Evolutionary conservation across 2,888 invertebrate species (phyloP).

Genomic region (Caenorhabditis sp.): DNA sequence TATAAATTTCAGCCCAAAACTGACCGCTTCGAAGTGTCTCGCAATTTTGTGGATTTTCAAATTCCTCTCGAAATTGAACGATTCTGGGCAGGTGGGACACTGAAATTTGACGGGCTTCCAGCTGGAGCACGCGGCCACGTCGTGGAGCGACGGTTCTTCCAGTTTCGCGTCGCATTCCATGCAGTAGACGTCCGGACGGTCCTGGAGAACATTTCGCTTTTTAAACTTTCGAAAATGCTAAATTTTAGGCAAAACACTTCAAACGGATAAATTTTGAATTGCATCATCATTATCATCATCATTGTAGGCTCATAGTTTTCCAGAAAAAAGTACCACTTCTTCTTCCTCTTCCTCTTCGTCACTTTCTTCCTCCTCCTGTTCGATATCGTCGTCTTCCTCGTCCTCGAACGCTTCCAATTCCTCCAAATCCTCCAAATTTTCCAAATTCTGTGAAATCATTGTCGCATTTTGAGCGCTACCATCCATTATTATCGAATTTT

Average conservation of each 20-base stretch:
- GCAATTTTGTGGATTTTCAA: conserved; percentile 37
- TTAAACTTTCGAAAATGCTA: no score
- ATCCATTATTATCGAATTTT: not conserved
- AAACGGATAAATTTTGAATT: no score
- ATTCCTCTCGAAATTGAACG: conserved; percentile 50
- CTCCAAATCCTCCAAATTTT: not conserved
- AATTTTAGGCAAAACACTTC: no score
- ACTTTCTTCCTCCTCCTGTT: not conserved
- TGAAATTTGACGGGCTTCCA: not conserved
- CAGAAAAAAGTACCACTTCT: not conserved
- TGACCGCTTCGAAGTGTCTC: conserved; percentile 15
- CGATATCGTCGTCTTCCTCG: conserved; percentile 2
- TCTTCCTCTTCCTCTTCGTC: conserved; percentile 5
- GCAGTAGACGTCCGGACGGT: conserved; percentile 37
- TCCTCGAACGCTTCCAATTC: not conserved
- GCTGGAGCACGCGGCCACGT: conserved; percentile 1
- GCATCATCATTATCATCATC: no score
- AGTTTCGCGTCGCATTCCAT: conserved; percentile 38
- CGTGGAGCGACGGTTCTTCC: conserved; percentile 5
- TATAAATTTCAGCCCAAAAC: not conserved
- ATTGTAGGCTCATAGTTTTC: no score
- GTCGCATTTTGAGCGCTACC: not conserved
- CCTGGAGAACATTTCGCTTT: not conserved
- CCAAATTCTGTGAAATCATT: not conserved
- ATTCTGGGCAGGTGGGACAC: conserved; percentile 6